A percentile compares a stretch with the other conserved stretches of the same genome.
These are phyloP conservation scores for Lordiphosa mommai DNA, from an alignment of 1,140 invertebrate species.

Conservation along the genomic window DNA sequence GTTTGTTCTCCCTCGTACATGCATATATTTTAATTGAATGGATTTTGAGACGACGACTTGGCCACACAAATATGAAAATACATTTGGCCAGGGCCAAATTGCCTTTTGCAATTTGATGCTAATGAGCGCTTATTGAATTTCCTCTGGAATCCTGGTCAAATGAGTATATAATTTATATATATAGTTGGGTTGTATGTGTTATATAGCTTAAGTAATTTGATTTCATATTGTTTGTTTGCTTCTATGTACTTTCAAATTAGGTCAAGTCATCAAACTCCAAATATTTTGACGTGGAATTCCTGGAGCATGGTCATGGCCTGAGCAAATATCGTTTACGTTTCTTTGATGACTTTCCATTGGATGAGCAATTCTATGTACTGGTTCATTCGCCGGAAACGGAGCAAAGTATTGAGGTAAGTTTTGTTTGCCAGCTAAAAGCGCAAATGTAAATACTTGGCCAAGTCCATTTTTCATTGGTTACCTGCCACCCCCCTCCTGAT, in stretches of 20 bases:
- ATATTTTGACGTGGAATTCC: slow-evolving; percentile 43
- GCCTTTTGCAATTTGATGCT: slow-evolving; percentile 14
- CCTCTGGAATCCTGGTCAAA: neutral
- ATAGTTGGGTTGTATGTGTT: neutral
- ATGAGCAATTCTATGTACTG: slow-evolving; percentile 39
- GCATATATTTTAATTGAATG: slow-evolving; percentile 44
- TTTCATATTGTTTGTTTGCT: neutral
- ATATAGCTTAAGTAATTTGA: neutral
- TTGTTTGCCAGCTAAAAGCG: slow-evolving; percentile 29
- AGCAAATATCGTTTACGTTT: slow-evolving; percentile 52
- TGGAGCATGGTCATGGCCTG: slow-evolving; percentile 51
- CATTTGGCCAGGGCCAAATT: slow-evolving; percentile 24
- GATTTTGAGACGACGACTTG: slow-evolving; percentile 26
- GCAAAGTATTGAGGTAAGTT: slow-evolving; percentile 52
- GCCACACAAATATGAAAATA: slow-evolving; percentile 18
- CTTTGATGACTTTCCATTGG: slow-evolving; percentile 35
- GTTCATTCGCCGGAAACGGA: slow-evolving; percentile 50
- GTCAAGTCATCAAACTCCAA: slow-evolving; percentile 46
- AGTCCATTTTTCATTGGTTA: slow-evolving; percentile 50
- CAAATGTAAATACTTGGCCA: slow-evolving; percentile 49
- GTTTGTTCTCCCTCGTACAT: neutral
- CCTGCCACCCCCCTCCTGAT: too few species aligned
- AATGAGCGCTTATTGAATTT: slow-evolving; percentile 11
- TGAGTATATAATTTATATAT: slow-evolving; percentile 13
- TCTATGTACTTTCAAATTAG: slow-evolving; percentile 21